Evolutionary conservation across 1,140 invertebrate genomes (phyloP).

Genomic region (Drosophila rhopaloa): DNA sequence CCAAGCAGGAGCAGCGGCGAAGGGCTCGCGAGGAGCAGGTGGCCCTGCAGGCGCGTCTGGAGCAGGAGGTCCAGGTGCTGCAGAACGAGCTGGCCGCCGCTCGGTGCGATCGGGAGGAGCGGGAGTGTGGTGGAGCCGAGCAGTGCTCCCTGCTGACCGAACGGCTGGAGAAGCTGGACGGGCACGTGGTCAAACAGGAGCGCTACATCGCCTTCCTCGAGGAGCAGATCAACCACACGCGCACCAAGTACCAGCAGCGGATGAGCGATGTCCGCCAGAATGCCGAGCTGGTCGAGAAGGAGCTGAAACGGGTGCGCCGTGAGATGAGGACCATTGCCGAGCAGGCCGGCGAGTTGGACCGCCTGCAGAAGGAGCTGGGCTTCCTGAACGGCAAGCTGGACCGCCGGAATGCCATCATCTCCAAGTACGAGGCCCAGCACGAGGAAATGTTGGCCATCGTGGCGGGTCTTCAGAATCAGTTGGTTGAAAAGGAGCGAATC

Average conservation of each 20-base stretch:
- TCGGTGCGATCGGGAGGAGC: constrained; percentile 12
- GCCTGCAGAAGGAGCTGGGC: constrained; percentile 14
- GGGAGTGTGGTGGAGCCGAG: constrained; percentile 16
- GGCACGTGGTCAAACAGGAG: constrained; percentile 37
- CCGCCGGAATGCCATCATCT: constrained; percentile 49
- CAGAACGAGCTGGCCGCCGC: constrained; percentile 23
- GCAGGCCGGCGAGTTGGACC: constrained; percentile 40
- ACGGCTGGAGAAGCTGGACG: constrained; percentile 14
- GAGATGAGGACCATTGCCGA: constrained; percentile 42
- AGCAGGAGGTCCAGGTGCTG: constrained; percentile 31
- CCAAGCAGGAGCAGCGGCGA: neutral
- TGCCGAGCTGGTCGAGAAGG: constrained; percentile 37
- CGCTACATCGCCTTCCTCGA: constrained; percentile 55
- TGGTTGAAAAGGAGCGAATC: neutral
- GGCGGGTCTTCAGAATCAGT: neutral
- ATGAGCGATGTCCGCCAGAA: constrained; percentile 44
- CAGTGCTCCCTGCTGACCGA: neutral
- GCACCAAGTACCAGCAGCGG: constrained; percentile 49
- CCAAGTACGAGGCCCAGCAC: constrained; percentile 50
- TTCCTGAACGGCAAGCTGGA: constrained; percentile 33
- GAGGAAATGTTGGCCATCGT: constrained; percentile 28
- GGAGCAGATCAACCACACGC: constrained; percentile 52
- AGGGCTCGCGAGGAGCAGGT: neutral
- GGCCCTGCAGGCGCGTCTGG: constrained; percentile 22
- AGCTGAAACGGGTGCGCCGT: constrained; percentile 33